Evolutionary conservation across 1,140 invertebrate genomes (phyloP).

Genomic region (Pomacea maculata): DNA sequence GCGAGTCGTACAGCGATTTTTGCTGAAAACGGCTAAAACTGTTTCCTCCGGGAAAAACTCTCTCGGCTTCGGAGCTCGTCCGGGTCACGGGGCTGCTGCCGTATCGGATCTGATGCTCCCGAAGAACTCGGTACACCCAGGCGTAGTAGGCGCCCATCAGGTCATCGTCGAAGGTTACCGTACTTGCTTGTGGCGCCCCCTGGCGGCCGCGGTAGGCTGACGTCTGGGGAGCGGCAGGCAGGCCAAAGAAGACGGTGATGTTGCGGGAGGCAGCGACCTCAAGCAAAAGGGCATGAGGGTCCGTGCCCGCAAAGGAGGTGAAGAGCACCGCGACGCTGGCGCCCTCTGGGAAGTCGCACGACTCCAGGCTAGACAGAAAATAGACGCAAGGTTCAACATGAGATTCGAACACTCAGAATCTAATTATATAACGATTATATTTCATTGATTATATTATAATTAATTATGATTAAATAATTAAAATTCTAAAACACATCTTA

Average conservation of each 20-base stretch:
- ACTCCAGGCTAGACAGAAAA: not conserved
- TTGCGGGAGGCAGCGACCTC: conserved; percentile 35
- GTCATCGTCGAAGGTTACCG: conserved; percentile 7
- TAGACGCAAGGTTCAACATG: no score
- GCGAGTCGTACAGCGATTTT: conserved; percentile 24
- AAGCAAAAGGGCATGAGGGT: conserved; percentile 47
- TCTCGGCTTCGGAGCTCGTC: not conserved
- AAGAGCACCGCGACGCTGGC: conserved; percentile 44
- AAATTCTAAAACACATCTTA: no score
- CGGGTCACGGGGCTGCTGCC: not conserved
- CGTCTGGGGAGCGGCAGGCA: conserved; percentile 33
- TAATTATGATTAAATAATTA: no score
- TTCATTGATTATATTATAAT: no score
- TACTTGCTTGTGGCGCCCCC: not conserved
- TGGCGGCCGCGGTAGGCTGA: not conserved
- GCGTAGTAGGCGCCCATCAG: conserved; percentile 37
- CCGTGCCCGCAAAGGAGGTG: conserved; percentile 45
- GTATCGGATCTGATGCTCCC: conserved; percentile 42
- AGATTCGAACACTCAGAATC: no score
- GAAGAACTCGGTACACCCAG: conserved; percentile 39
- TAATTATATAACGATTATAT: no score
- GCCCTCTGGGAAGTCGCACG: conserved; percentile 27
- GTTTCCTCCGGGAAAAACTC: not conserved
- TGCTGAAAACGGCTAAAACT: not conserved
- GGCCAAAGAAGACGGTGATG: conserved; percentile 46